Percentiles rank a stretch among this genome's conserved stretches.
These are phyloP conservation scores for Rhynchotus rufescens DNA, from an alignment of 2,797 vertebrate genomes.

Conservation along the genomic window DNA sequence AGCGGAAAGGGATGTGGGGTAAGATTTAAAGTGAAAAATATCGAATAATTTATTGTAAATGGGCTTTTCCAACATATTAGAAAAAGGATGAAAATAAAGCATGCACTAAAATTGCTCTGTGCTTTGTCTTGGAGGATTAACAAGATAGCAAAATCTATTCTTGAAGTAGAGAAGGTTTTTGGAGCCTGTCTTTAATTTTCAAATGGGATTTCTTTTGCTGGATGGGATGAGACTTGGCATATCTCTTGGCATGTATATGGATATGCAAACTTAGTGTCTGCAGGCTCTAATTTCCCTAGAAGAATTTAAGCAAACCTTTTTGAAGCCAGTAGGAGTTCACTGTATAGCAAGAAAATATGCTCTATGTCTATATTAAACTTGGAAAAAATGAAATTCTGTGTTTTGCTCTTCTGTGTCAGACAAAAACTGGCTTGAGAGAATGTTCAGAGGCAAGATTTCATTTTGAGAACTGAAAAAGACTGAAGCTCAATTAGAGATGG, in stretches of 20 bases:
- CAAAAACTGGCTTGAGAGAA: constrained; percentile 2
- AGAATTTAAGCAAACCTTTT: constrained; percentile 58
- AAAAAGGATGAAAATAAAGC: background rate
- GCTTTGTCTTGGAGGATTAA: constrained; percentile 15
- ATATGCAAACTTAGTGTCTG: constrained; percentile 4
- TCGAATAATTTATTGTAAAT: background rate
- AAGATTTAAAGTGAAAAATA: constrained; percentile 6
- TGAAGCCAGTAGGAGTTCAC: constrained; percentile 30
- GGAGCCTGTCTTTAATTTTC: constrained; percentile 67
- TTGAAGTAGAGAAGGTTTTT: constrained; percentile 29
- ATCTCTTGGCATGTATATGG: constrained; percentile 37
- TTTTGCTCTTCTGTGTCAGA: background rate
- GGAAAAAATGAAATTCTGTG: constrained; percentile 15
- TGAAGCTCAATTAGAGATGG: background rate
- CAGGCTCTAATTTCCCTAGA: constrained; percentile 45
- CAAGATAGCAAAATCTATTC: background rate
- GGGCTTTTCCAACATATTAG: background rate
- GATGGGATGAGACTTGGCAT: constrained; percentile 57
- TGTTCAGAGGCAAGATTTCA: background rate
- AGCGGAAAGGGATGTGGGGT: background rate
- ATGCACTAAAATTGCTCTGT: background rate
- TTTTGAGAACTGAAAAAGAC: background rate
- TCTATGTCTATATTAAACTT: constrained; percentile 1
- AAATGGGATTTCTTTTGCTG: constrained; percentile 41
- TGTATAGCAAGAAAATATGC: background rate